Conservation (phyloP, 2,888 invertebrate genomes). For the Volucella inflata region DNA sequence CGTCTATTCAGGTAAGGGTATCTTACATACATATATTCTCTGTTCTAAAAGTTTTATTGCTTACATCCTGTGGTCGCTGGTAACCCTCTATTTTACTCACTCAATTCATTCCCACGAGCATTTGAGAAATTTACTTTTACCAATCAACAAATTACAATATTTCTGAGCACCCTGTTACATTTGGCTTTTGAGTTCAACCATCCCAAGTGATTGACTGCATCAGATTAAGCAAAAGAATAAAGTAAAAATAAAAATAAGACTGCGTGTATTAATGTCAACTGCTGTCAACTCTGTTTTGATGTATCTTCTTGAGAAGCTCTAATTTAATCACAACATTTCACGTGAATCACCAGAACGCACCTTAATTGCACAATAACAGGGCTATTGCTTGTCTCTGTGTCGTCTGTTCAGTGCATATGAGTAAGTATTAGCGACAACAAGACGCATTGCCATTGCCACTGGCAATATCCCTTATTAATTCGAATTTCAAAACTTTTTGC, state of each 20-base stretch:
- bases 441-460: constrained; percentile 68
- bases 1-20: too few relatives aligned
- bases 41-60: too few relatives aligned
- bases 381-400: background rate
- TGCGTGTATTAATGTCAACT: constrained; percentile 33
- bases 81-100: too few relatives aligned
- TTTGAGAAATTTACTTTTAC: too few relatives aligned
- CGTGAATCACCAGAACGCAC: constrained; percentile 54
- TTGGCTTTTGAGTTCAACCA: background rate
- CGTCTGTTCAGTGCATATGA: constrained; percentile 18
- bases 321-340: constrained; percentile 64
- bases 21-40: too few relatives aligned
- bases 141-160: too few relatives aligned
- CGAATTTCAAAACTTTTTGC: constrained; percentile 15
- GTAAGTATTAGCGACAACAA: constrained; percentile 69
- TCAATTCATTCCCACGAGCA: too few relatives aligned
- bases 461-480: constrained; percentile 62
- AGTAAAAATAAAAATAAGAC: background rate
- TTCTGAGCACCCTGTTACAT: too few relatives aligned
- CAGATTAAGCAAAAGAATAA: constrained; percentile 50
- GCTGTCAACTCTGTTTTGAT: constrained; percentile 38
- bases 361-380: constrained; percentile 47
- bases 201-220: background rate
- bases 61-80: too few relatives aligned
- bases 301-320: constrained; percentile 34